Percentiles rank a stretch among this genome's conserved stretches.
These are phyloP conservation scores for Mimachlamys varia DNA, from an alignment of 2,888 invertebrate genomes.

Conservation along the genomic window DNA sequence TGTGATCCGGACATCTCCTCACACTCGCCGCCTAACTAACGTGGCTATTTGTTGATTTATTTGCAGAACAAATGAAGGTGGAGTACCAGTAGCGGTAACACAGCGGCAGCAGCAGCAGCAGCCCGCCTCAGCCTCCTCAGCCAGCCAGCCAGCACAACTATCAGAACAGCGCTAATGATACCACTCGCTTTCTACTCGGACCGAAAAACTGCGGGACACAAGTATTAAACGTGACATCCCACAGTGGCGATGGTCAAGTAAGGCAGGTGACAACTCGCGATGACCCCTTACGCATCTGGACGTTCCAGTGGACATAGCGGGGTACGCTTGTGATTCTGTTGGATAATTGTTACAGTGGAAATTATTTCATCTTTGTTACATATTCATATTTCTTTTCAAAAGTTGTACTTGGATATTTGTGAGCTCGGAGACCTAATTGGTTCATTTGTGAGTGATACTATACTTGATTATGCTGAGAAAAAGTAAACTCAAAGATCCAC, in stretches of 20 bases:
- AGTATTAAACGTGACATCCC: background rate
- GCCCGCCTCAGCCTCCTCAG: background rate
- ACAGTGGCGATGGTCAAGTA: background rate
- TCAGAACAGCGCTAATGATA: slow-evolving; percentile 19
- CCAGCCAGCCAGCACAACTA: slow-evolving; percentile 9
- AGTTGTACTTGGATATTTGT: background rate
- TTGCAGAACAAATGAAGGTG: slow-evolving; percentile 21
- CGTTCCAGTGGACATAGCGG: background rate
- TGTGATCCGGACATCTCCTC: background rate
- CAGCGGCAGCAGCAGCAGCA: background rate
- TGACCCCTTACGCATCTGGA: background rate
- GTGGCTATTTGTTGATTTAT: slow-evolving; percentile 13
- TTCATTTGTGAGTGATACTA: background rate
- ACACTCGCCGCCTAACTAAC: background rate
- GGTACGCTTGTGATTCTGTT: background rate
- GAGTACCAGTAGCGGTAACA: background rate
- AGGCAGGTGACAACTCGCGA: background rate
- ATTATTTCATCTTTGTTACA: background rate
- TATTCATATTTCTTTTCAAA: background rate
- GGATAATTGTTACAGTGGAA: slow-evolving; percentile 11
- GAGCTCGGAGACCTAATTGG: background rate
- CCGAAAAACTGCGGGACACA: slow-evolving; percentile 12
- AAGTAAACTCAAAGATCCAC: background rate
- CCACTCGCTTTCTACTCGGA: background rate
- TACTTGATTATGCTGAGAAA: slow-evolving; percentile 16